Conservation (phyloP, 2,113 vertebrate species). For the Columba janthina region DNA sequence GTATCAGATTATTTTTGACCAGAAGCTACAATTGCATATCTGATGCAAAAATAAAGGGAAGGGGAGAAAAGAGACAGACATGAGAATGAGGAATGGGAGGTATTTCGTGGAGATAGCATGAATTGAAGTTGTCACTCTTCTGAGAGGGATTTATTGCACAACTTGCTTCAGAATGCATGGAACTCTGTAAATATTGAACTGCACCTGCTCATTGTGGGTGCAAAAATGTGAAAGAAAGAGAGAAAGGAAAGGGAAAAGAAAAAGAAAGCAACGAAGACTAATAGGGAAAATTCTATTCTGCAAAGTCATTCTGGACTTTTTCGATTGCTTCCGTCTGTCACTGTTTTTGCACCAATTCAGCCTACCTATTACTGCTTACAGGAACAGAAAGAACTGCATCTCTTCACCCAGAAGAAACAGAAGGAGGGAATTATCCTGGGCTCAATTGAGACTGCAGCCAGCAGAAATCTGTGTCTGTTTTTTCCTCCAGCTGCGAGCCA, state of each 20-base stretch:
- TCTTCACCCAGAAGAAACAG: conserved; percentile 41
- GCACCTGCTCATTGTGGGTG: neutral
- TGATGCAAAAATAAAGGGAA: neutral
- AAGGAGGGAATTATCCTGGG: conserved; percentile 48
- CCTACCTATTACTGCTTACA: neutral
- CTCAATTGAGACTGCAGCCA: conserved; percentile 18
- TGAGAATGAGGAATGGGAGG: neutral
- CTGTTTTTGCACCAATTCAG: neutral
- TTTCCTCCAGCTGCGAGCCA: conserved; percentile 49
- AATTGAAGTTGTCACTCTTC: neutral
- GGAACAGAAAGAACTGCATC: neutral
- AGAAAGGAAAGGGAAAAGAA: neutral
- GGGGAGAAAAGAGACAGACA: neutral
- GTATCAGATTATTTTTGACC: neutral
- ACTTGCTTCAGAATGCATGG: neutral
- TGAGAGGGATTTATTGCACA: neutral
- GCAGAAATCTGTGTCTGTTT: conserved; percentile 24
- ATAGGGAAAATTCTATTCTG: neutral
- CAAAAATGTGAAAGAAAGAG: neutral
- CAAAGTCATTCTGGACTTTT: neutral
- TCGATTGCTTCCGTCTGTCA: neutral
- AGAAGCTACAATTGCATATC: neutral
- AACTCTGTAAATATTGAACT: neutral
- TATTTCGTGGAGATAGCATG: neutral
- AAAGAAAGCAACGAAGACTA: neutral